phyloP scores from a whole-genome alignment of 2,113 vertebrate genomes.

The human (Homo sapiens) region GRCh38 chr3:164940501-164941000 shows the following conservation, averaged over 20 bases:
- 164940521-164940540: not conserved
- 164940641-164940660: not conserved
- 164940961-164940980: constrained; percentile 6
- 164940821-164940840: not conserved
- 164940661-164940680: not conserved
- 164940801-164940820: not conserved
- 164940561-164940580: not conserved
- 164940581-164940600: not conserved
- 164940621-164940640: not conserved
- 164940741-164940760: not conserved
- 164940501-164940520: not conserved
- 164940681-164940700: not conserved
- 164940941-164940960: not conserved
- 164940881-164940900: not conserved
- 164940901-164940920: not conserved
- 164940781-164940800: not conserved
- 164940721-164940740: not conserved
- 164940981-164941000: not conserved
- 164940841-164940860: not conserved
- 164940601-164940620: not conserved
- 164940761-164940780: not conserved
- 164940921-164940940: not conserved
- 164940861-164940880: not conserved
- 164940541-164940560: not conserved
- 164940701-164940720: not conserved